Evolutionary conservation across 2,113 vertebrate genomes (phyloP).

Genomic region (Astur gentilis): DNA sequence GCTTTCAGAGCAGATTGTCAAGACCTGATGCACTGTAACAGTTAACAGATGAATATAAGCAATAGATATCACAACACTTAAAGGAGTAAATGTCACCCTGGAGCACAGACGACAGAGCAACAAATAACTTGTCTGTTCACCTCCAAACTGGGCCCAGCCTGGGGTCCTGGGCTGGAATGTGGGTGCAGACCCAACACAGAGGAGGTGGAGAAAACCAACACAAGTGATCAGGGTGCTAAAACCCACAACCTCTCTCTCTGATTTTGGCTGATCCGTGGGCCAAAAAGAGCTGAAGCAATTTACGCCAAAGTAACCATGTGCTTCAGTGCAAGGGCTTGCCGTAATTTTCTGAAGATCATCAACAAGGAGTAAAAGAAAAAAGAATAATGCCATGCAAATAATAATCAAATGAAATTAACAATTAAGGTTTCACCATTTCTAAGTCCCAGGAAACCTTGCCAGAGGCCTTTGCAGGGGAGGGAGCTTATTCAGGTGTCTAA

Average conservation of each 20-base stretch:
- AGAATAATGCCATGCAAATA: background rate
- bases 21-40: background rate
- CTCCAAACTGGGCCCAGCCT: background rate
- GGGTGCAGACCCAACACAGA: background rate
- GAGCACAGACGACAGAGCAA: background rate
- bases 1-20: background rate
- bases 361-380: background rate
- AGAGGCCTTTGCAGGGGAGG: background rate
- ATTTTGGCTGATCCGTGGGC: background rate
- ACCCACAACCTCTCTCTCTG: background rate
- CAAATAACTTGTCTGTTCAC: background rate
- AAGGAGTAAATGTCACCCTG: background rate
- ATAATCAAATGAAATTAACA: background rate
- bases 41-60: background rate
- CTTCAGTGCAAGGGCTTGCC: background rate
- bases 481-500: background rate
- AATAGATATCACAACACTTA: background rate
- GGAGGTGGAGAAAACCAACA: background rate
- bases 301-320: background rate
- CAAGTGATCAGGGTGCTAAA: rapidly evolving
- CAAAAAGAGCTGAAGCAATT: background rate
- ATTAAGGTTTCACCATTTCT: background rate
- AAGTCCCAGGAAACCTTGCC: background rate
- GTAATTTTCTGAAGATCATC: background rate
- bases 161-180: background rate